Base-by-base conservation (phyloP, 2,113 vertebrate genomes). In the Peromyscus polionotus region DNA sequence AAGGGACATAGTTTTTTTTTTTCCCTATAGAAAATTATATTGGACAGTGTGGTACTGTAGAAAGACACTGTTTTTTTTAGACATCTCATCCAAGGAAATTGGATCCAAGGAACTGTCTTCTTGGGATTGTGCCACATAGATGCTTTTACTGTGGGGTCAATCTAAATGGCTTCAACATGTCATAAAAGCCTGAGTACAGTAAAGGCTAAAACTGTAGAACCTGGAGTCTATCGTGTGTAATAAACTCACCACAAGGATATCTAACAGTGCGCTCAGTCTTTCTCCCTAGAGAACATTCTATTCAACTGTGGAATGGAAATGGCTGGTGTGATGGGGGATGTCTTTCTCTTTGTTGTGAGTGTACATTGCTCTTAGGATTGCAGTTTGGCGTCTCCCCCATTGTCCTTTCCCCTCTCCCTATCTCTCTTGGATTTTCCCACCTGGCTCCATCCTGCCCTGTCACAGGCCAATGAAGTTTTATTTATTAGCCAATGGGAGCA, bases 71-170 rank as follows among this genome's bases (percentile, higher is more conserved):
- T 48, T 39, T 20, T 39, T 73, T 42, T 33, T 19, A 76, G 0
- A 54, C n/a, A 24, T 7, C 12, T 8, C 63, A 61, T 1, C 4
- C 19, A 31, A 19, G 33, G 8, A 0, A 1, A 1, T 54, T 70
- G 28, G 0, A 42, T 39, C 24, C 93, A 48, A 63, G 57, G 63
- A 85, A 68, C 17, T 84, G 14, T 86, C 80, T 63, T 68, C 20
- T 14, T 75, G 16, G 2, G 28, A 33, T 45, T 61, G 1, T 59
- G 31, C n/a, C n/a, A 68, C 13, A 19, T 79, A 42, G 19, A 75
- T 93, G 19, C 17, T 80, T 26, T 80, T 84, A 85, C 10, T 59
- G 6, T 63, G 54, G 12, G 0, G 31, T 36, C 24, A 75, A 36
- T 86, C n/a, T n/a, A 61, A 94, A 92, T 28, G 13, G 4, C n/a